Evolutionary conservation across 2,888 invertebrate species (phyloP), one percentile per base, ranked within the genome.

Genomic region (Papilio demoleus): DNA sequence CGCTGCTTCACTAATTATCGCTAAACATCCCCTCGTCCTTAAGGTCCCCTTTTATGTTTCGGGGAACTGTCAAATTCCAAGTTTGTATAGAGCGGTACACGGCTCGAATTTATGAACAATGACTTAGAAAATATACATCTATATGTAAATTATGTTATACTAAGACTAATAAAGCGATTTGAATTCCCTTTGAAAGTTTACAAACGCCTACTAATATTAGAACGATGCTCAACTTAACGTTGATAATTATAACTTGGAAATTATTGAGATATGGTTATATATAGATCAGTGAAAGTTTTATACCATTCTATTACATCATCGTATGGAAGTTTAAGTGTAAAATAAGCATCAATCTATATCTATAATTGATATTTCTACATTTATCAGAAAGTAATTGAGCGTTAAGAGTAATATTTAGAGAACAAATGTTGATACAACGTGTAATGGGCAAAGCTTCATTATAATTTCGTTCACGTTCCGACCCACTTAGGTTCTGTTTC

Each of bases 1-100:
- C 68, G 66, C 59, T 61, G 71, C 72, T 42, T 45, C 70, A 70
- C 73, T 76, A 76, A 76, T 76, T 75, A 74, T 74, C 73, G 72
- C 73, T 74, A 74, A 76, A 73, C 72, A 74, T 42, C 71, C 70
- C 62, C 65, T 69, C 70, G 71, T 71, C 76, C 68, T 72, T 73
- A 72, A 74, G 71, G 67, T 68, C 45, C 69, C 70, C 71, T 73
- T 72, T 70, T 70, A 61, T 69, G 65, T 67, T 65, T 62, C n/a
- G 47, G 42, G 71, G 62, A 70, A 72, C 72, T 75, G 74, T 72
- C 73, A 71, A 73, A 72, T 70, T 71, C 61, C 67, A 66, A 62
- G 68, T 73, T 73, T 66, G 58, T 50, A 61, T 22, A 47, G n/a
- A n/a, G 63, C 47, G 65, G 45, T 68, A 65, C 47, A 53, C 64